Base-by-base conservation (phyloP, 2,113 vertebrate species). In the Austrofundulus limnaeus region DNA sequence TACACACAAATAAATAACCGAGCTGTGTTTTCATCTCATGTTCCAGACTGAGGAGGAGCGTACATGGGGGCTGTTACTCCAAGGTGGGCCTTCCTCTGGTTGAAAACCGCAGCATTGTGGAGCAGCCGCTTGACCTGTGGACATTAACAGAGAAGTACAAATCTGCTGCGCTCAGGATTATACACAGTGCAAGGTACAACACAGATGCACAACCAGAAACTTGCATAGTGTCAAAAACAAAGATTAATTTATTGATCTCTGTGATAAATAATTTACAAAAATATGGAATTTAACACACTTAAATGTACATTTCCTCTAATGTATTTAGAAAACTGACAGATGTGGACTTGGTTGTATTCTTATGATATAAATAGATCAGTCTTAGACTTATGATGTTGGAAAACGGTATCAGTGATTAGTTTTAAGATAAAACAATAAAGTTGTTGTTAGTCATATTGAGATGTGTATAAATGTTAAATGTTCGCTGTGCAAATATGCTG, bases 121-220 rank as follows among this genome's bases (percentile, higher is more conserved):
- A 95, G 64, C 97, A 99, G 88, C 97, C 97, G 0, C 92, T 96
- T 31, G 75, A 95, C 82, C 90, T 96, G 52, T 92, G 91, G 87
- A 72, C 87, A 20, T 89, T 99, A 17, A 86, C 93, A 0, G 82
- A 65, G 2, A 85, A 55, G 64, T 98, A 97, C 7, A 80, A 68
- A 0, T 88, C 94, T 46, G 88, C 91, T 46, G 94, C 94, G 0
- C 28, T 77, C 0, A 64, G 42, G 28, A 94, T 97, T 74, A 95
- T 99, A 50, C 89, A 4, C 55, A 62, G 41, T 0, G 94, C 95
- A 0, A 95, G 94, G 97, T 98, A 82, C 51, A 62, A 11, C 9
- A 41, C 31, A 10, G 17, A 38, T 52, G 37, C 55, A 48, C 3
- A 8, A 25, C 6, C n/a, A 9, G 11, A 2, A 45, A n/a, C n/a